Percentiles rank a stretch among this genome's conserved stretches.
Conservation (phyloP, 2,888 invertebrate genomes). For the Ceriagrion tenellum region DNA sequence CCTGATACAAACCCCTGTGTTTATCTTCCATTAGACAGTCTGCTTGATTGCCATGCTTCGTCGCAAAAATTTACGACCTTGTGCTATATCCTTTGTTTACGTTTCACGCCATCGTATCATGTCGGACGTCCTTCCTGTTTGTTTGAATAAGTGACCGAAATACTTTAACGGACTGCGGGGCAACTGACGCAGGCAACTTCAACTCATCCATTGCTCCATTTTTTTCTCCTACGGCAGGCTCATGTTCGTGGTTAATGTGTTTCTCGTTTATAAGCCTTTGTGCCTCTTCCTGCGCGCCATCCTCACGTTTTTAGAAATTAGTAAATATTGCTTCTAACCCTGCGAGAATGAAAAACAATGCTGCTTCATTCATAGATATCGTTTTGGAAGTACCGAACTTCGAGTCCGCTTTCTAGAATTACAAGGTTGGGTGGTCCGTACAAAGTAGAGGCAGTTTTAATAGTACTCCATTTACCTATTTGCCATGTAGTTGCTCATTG, state of each 20-base stretch:
- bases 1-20: not conserved
- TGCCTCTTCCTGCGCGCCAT: not conserved
- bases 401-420: no score
- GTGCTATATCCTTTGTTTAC: not conserved
- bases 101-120: not conserved
- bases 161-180: not conserved
- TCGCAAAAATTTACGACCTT: not conserved
- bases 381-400: no score
- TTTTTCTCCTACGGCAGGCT: not conserved
- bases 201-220: not conserved
- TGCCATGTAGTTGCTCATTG: no score
- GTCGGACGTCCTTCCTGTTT: not conserved
- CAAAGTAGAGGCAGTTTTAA: no score
- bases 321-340: no score
- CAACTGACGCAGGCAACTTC: not conserved
- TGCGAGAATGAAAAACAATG: no score
- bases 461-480: no score
- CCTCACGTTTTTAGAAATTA: not conserved
- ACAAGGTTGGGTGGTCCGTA: no score
- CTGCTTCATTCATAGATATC: no score
- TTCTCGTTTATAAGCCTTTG: not conserved
- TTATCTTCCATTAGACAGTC: not conserved
- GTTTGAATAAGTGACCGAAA: not conserved
- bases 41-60: not conserved
- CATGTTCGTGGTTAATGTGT: not conserved